Conservation (phyloP, 2,888 invertebrate genomes). For the Zaprionus lineosus region DNA sequence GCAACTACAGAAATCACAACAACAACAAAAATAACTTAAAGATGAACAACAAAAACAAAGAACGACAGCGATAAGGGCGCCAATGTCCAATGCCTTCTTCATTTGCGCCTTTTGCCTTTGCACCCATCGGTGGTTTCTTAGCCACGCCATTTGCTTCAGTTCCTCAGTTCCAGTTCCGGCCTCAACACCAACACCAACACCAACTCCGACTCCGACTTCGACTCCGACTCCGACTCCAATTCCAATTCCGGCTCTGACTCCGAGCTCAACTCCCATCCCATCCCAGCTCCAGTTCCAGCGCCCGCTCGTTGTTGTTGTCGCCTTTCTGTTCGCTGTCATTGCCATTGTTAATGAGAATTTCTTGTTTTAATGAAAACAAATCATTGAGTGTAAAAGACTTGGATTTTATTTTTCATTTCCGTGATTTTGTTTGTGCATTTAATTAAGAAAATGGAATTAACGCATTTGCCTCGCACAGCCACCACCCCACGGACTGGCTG, state of each 20-base stretch:
- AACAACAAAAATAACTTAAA: conserved; percentile 6
- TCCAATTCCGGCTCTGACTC: background rate
- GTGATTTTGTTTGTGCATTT: conserved; percentile 81
- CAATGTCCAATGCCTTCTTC: conserved; percentile 41
- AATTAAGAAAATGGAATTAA: conserved; percentile 82
- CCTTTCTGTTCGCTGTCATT: conserved; percentile 70
- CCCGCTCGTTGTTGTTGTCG: conserved; percentile 15
- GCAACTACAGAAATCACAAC: conserved; percentile 1
- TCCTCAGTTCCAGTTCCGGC: background rate
- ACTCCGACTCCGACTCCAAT: background rate
- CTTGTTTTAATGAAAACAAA: conserved; percentile 82
- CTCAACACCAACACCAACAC: too few species aligned
- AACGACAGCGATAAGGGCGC: conserved; percentile 51
- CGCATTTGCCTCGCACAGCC: conserved; percentile 62
- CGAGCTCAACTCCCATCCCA: too few species aligned
- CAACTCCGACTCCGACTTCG: rapidly evolving
- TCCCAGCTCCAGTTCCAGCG: too few species aligned
- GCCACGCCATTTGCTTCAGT: background rate
- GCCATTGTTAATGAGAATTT: conserved; percentile 82
- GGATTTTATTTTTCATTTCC: conserved; percentile 81
- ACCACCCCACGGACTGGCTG: too few species aligned
- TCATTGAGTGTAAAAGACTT: conserved; percentile 81
- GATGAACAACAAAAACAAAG: conserved; percentile 12
- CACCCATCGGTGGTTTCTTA: conserved; percentile 47
- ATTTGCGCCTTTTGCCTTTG: conserved; percentile 36